These are phyloP conservation scores for Drosophila yooni DNA, from an alignment of 2,888 invertebrate genomes.

Conservation along the genomic window DNA sequence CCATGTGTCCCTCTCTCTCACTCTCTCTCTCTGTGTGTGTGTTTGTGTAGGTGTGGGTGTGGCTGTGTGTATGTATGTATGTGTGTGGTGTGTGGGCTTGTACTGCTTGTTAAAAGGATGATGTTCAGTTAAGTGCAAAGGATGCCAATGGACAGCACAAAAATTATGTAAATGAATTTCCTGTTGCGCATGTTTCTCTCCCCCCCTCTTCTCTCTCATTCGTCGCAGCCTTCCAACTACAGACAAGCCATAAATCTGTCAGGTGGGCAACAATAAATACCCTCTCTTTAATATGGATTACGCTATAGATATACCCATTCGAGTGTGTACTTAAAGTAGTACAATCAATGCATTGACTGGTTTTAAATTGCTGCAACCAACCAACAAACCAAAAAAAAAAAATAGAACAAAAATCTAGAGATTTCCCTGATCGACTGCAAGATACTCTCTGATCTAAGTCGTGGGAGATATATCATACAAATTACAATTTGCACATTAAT, in stretches of 20 bases:
- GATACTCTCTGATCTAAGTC: slow-evolving; percentile 7
- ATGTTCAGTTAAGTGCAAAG: slow-evolving; percentile 78
- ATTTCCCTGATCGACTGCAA: not conserved
- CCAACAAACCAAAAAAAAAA: not conserved
- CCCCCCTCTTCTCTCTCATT: not conserved
- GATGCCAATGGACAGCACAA: slow-evolving; percentile 70
- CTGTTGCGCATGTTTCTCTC: slow-evolving; percentile 59
- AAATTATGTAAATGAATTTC: slow-evolving; percentile 79
- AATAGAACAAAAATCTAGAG: not conserved
- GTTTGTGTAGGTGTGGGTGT: slow-evolving; percentile 1
- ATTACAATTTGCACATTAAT: not conserved
- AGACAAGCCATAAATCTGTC: slow-evolving; percentile 41
- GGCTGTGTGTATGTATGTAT: not conserved
- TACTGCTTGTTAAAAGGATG: slow-evolving; percentile 75
- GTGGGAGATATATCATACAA: not conserved
- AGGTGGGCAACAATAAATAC: slow-evolving; percentile 33
- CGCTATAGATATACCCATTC: slow-evolving; percentile 4
- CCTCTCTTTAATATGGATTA: slow-evolving; percentile 31
- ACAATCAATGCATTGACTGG: slow-evolving; percentile 37
- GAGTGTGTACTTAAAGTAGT: slow-evolving; percentile 23
- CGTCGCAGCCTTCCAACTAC: not conserved
- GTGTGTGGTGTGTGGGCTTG: not conserved
- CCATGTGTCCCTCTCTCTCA: slow-evolving; percentile 10
- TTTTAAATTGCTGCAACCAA: slow-evolving; percentile 26
- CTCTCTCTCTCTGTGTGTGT: not conserved